A percentile compares a stretch with the other conserved stretches of the same genome.
These are phyloP conservation scores for Archocentrus centrarchus DNA, from an alignment of 2,113 vertebrate species.

Conservation along the genomic window DNA sequence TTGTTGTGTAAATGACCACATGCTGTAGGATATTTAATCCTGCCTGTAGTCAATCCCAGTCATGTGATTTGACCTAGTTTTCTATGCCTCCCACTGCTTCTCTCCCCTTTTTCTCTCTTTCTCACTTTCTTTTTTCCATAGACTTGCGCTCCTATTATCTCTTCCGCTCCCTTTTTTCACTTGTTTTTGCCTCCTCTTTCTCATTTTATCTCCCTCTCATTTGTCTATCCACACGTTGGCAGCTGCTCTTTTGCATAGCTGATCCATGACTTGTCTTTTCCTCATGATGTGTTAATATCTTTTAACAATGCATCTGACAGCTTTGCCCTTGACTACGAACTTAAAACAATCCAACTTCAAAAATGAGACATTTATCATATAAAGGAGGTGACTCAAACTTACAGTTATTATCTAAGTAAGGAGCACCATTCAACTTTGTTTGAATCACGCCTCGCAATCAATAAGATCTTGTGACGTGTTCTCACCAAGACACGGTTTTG, in stretches of 20 bases:
- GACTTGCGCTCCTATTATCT: slow-evolving; percentile 13
- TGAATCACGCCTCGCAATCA: too few relatives aligned
- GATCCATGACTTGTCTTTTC: slow-evolving; percentile 27
- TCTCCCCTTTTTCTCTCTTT: slow-evolving; percentile 33
- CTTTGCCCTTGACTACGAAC: slow-evolving; percentile 7
- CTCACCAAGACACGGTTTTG: too few relatives aligned
- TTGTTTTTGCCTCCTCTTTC: neutral
- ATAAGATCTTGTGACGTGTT: too few relatives aligned
- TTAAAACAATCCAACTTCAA: neutral
- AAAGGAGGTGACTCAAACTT: neutral
- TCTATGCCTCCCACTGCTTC: slow-evolving; percentile 51
- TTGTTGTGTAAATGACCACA: slow-evolving; percentile 84
- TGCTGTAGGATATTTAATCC: slow-evolving; percentile 81
- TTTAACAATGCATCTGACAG: neutral
- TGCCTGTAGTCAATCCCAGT: slow-evolving; percentile 76
- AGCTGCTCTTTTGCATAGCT: slow-evolving; percentile 24
- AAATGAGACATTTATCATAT: neutral
- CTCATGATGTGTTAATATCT: slow-evolving; percentile 17
- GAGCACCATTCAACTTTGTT: neutral
- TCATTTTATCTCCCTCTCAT: slow-evolving; percentile 12
- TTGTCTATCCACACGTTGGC: slow-evolving; percentile 19
- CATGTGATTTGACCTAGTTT: slow-evolving; percentile 84
- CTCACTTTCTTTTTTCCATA: slow-evolving; percentile 36
- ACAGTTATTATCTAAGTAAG: neutral
- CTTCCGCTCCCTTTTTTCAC: slow-evolving; percentile 11